Base-by-base conservation (phyloP, 2,888 invertebrate genomes). In the Stramonita haemastoma region DNA sequence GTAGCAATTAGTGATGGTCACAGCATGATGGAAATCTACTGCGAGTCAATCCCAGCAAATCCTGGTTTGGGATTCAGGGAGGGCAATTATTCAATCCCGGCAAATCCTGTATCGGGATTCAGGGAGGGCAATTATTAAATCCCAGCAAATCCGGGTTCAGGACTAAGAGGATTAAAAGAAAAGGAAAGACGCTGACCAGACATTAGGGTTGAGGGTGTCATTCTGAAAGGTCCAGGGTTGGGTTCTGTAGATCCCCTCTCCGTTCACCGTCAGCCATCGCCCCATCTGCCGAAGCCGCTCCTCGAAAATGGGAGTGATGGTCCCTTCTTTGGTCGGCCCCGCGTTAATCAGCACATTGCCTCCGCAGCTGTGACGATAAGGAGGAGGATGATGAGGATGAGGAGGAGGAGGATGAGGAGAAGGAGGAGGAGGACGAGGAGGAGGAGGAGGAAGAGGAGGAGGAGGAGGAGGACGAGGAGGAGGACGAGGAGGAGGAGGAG, bases 241-340 rank as follows among this genome's bases (percentile, higher is more conserved):
- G 0, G 97, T 97, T 5, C 96, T 96, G 94, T 98, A 99, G 92
- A 99, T 98, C 0, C 98, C 98, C 95, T 98, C 98, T 0, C 98
- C 98, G 94, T 98, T 99, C n/a, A 97, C 96, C 2, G 96, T 94
- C n/a, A 99, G 96, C 99, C 99, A 99, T 19, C 94, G 88, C 0
- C 99, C 99, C 93, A 99, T 97, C 92, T 97, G 97, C 17, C 97
- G 96, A 0, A 99, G 96, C 83, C 98, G 97, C 95, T 99, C 98
- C 96, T 98, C 97, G 96, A 97, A 98, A 94, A 99, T 97, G 0
- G 98, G 98, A 5, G 97, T 96, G 92, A 99, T 98, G 11, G 97
- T 97, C 11, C 99, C 99, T 93, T 98, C 98, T 94, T 97, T 98
- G 0, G 98, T 98, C 29, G 99, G 98, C 0, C 99, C 98, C 13